Percentiles rank a stretch among this genome's conserved stretches.
Evolutionary conservation across 2,797 vertebrate genomes (phyloP).

Genomic region (Megaceryle alcyon): DNA sequence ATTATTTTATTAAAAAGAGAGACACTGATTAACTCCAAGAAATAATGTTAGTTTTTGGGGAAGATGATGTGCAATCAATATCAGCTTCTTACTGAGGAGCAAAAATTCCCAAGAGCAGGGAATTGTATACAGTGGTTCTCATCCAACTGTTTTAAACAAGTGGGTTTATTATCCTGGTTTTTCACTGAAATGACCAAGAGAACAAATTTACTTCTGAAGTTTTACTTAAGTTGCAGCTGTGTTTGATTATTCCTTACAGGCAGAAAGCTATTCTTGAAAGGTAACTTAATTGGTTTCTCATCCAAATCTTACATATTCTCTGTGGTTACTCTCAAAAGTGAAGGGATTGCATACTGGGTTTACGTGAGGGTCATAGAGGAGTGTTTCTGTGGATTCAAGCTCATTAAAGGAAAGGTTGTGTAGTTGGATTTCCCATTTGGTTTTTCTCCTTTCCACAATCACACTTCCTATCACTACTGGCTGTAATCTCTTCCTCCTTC

Average conservation of each 20-base stretch:
- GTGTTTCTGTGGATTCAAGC: background rate
- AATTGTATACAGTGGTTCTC: background rate
- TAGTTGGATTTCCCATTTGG: background rate
- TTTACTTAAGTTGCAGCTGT: background rate
- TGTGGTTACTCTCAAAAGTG: background rate
- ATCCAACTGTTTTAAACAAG: background rate
- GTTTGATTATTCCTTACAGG: background rate
- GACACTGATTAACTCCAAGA: background rate
- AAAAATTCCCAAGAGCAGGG: background rate
- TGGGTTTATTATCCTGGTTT: background rate
- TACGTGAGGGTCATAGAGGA: background rate
- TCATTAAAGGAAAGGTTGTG: background rate
- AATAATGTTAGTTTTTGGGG: background rate
- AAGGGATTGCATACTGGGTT: background rate
- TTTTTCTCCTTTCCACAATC: background rate
- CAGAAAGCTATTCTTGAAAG: background rate
- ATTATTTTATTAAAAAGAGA: background rate
- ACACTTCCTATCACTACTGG: background rate
- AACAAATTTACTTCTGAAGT: background rate
- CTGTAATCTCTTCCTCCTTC: constrained; percentile 36
- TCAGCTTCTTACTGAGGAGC: background rate
- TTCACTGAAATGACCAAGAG: background rate
- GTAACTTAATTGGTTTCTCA: background rate
- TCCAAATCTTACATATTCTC: background rate
- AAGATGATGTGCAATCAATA: background rate